Percentiles rank a stretch among this genome's conserved stretches.
phyloP scores from a whole-genome alignment of 1,140 invertebrate species.

The Delia radicum region DNA sequence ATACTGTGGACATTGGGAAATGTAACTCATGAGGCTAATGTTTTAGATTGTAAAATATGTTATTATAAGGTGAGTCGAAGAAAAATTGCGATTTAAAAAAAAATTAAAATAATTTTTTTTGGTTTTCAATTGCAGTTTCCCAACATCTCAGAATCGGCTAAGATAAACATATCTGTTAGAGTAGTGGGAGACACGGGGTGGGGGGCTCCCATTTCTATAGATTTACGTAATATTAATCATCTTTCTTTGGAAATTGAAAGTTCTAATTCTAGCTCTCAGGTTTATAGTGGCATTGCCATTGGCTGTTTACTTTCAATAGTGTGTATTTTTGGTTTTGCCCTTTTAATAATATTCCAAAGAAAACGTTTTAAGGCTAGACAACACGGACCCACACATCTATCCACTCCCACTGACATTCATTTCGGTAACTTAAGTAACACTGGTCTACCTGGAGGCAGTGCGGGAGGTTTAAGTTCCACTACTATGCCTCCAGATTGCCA shows the following conservation, averaged over 20 bases:
- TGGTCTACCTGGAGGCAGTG: conserved; percentile 46
- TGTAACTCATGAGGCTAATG: conserved; percentile 47
- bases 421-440: conserved; percentile 47
- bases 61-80: conserved; percentile 38
- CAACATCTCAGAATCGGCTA: conserved; percentile 47
- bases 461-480: conserved; percentile 45
- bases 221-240: conserved; percentile 39
- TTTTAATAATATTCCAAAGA: conserved; percentile 48
- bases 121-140: conserved; percentile 40
- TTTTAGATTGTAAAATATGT: conserved; percentile 39
- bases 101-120: not conserved
- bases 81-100: not conserved
- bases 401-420: conserved; percentile 48
- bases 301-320: conserved; percentile 43
- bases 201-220: conserved; percentile 48
- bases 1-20: conserved; percentile 50
- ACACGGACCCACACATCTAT: conserved; percentile 44
- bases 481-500: conserved; percentile 50
- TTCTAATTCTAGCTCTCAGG: conserved; percentile 34
- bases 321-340: conserved; percentile 44
- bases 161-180: conserved; percentile 49
- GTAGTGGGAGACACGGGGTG: conserved; percentile 50
- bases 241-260: conserved; percentile 32
- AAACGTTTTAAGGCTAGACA: conserved; percentile 47
- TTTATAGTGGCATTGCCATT: conserved; percentile 50